Evolutionary conservation across 2,888 invertebrate genomes (phyloP).

Genomic region (Ecliptopera silaceata): DNA sequence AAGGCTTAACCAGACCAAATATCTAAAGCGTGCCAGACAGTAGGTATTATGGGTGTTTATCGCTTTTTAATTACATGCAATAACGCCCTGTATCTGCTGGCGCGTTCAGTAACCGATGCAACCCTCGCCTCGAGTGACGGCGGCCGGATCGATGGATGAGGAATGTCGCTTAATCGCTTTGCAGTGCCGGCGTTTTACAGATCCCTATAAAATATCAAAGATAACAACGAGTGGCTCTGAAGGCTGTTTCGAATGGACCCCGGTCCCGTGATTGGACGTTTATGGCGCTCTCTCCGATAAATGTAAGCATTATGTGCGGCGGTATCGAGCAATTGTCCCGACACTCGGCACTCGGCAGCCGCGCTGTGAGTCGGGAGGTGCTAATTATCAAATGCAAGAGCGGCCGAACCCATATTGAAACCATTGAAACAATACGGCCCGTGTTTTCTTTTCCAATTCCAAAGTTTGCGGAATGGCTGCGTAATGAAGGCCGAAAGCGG

Average conservation of each 20-base stretch:
- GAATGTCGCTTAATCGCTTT: slow-evolving; percentile 78
- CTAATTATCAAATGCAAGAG: slow-evolving; percentile 82
- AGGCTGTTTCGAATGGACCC: slow-evolving; percentile 63
- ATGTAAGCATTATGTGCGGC: slow-evolving; percentile 64
- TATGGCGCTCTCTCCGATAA: slow-evolving; percentile 75
- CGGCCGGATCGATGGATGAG: slow-evolving; percentile 54
- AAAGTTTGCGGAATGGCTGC: slow-evolving; percentile 80
- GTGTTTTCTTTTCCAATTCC: slow-evolving; percentile 80
- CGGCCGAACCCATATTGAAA: slow-evolving; percentile 77
- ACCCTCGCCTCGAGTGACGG: slow-evolving; percentile 41
- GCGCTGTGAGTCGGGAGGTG: slow-evolving; percentile 68
- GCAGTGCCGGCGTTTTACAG: slow-evolving; percentile 80
- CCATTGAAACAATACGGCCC: slow-evolving; percentile 79
- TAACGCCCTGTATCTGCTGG: slow-evolving; percentile 65
- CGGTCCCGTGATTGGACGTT: slow-evolving; percentile 73
- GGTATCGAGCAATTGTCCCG: slow-evolving; percentile 60
- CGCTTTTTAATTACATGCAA: slow-evolving; percentile 75
- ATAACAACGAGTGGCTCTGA: slow-evolving; percentile 77
- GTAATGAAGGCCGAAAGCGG: slow-evolving; percentile 79
- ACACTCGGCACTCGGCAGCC: slow-evolving; percentile 29
- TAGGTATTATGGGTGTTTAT: slow-evolving; percentile 66
- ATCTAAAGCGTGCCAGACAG: slow-evolving; percentile 62
- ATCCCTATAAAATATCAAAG: slow-evolving; percentile 82
- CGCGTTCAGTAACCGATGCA: slow-evolving; percentile 48
- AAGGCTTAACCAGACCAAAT: slow-evolving; percentile 56